These are phyloP conservation scores for Anniella stebbinsi DNA, from an alignment of 2,797 vertebrate genomes.

Conservation along the genomic window DNA sequence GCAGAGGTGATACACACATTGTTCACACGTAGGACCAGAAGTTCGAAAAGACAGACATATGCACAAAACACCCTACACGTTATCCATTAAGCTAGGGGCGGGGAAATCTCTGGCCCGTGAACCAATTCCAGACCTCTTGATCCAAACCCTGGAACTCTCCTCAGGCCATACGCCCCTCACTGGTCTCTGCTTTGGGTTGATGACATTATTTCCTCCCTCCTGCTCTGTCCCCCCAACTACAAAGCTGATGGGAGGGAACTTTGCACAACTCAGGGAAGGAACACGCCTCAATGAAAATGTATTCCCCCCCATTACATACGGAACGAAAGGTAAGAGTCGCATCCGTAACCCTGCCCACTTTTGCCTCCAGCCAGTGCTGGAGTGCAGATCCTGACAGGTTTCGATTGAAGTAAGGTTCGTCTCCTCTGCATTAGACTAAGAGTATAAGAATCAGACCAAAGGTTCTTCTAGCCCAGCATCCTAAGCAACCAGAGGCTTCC, in stretches of 20 bases:
- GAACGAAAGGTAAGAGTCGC: not conserved
- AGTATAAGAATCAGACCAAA: not conserved
- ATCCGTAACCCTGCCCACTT: not conserved
- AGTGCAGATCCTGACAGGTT: not conserved
- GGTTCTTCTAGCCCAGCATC: not conserved
- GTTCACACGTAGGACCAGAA: too few species aligned
- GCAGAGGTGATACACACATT: not conserved
- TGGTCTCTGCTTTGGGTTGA: not conserved
- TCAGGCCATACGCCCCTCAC: not conserved
- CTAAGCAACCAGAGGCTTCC: too few species aligned
- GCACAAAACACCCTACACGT: not conserved
- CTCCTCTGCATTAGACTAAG: not conserved
- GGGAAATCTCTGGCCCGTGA: too few species aligned
- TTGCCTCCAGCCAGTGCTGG: not conserved
- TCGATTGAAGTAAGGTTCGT: not conserved
- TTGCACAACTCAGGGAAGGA: not conserved
- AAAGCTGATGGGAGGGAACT: not conserved
- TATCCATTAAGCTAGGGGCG: not conserved
- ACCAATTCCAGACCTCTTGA: too few species aligned
- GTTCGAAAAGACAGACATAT: not conserved
- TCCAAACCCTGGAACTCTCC: not conserved
- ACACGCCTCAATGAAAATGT: not conserved
- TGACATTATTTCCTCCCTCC: not conserved
- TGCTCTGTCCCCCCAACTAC: not conserved
- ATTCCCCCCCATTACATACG: not conserved